Conservation (phyloP, 2,113 vertebrate species). For the Etheostoma cragini region DNA sequence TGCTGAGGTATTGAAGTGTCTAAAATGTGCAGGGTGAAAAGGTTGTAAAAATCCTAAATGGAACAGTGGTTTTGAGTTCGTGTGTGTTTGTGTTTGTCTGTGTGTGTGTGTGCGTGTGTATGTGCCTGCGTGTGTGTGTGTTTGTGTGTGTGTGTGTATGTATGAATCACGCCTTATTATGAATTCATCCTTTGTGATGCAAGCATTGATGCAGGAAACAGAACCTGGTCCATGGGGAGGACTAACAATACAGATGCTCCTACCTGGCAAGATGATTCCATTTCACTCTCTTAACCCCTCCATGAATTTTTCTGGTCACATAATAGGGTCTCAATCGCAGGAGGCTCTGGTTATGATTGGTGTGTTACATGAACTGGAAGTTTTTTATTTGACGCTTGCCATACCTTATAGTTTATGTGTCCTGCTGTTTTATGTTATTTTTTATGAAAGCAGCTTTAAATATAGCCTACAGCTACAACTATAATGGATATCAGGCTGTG, state of each 20-base stretch:
- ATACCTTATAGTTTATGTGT: conserved; percentile 9
- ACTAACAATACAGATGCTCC: conserved; percentile 27
- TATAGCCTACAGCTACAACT: background rate
- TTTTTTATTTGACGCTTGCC: conserved; percentile 2
- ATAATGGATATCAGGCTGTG: background rate
- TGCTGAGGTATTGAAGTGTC: conserved; percentile 29
- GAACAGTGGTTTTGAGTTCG: background rate
- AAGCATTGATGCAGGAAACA: conserved; percentile 21
- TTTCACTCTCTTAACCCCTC: conserved; percentile 11
- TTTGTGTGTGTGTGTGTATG: background rate
- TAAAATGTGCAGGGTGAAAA: conserved; percentile 42
- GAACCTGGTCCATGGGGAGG: background rate
- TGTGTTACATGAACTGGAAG: background rate
- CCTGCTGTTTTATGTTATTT: background rate
- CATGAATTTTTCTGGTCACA: conserved; percentile 15
- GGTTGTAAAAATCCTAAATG: conserved; percentile 17
- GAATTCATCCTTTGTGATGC: conserved; percentile 22
- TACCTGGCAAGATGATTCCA: conserved; percentile 24
- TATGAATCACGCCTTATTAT: background rate
- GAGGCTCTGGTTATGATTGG: conserved; percentile 1
- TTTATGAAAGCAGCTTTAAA: conserved; percentile 2
- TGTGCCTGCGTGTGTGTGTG: too few species aligned
- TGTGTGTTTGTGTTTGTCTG: too few species aligned
- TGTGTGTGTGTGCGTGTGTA: too few species aligned
- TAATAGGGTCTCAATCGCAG: conserved; percentile 7